Evolutionary conservation across 1,140 invertebrate genomes (phyloP).

Genomic region (Radopholus similis): DNA sequence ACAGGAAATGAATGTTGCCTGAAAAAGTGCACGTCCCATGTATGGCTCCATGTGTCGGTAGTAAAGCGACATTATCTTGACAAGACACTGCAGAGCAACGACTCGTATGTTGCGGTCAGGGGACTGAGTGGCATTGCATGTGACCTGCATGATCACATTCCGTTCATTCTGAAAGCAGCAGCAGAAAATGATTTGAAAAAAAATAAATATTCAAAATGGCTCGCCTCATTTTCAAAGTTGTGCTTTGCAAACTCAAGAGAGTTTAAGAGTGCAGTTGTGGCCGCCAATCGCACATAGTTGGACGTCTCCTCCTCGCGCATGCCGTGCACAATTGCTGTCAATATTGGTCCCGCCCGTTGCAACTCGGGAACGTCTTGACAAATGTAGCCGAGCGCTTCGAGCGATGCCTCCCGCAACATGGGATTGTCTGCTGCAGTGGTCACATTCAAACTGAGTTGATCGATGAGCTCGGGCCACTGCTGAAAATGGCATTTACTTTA

Average conservation of each 20-base stretch:
- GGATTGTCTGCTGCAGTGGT: constrained; percentile 71
- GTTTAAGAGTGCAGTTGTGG: constrained; percentile 92
- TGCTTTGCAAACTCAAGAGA: constrained; percentile 96
- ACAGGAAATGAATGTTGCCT: constrained; percentile 66
- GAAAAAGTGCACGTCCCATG: constrained; percentile 95
- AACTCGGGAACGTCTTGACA: constrained; percentile 76
- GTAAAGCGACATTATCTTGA: constrained; percentile 97
- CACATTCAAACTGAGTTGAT: constrained; percentile 79
- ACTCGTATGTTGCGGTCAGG: constrained; percentile 81
- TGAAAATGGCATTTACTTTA: constrained; percentile 21
- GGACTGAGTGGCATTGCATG: constrained; percentile 75
- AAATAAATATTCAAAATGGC: background rate
- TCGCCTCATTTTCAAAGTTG: constrained; percentile 91
- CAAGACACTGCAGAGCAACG: constrained; percentile 91
- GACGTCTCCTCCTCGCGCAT: constrained; percentile 78
- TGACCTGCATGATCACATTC: constrained; percentile 98
- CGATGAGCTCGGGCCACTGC: constrained; percentile 76
- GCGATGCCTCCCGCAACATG: constrained; percentile 84
- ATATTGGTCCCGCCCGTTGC: constrained; percentile 85
- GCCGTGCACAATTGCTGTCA: constrained; percentile 97
- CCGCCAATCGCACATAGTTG: constrained; percentile 71
- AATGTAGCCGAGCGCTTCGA: constrained; percentile 91
- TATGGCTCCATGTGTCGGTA: constrained; percentile 99
- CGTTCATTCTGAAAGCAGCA: constrained; percentile 71
- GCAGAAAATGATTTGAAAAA: constrained; percentile 2